These are phyloP conservation scores for Nyctibius bracteatus DNA, from an alignment of 2,113 vertebrate genomes.

Conservation along the genomic window DNA sequence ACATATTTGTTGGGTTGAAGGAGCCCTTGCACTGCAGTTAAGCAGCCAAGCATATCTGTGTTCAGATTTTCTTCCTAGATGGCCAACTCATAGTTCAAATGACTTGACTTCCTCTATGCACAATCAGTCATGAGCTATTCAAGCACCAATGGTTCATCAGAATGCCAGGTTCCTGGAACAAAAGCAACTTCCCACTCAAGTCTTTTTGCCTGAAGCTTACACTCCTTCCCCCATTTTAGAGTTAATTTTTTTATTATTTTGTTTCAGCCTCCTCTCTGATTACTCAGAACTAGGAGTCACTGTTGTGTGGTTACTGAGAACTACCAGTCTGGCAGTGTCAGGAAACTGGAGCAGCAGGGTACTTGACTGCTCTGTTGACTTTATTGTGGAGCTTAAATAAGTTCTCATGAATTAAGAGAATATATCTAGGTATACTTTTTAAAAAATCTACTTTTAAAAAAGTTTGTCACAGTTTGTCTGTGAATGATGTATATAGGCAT, in stretches of 20 bases:
- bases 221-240: neutral
- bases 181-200: neutral
- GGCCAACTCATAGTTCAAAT: neutral
- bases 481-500: neutral
- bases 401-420: neutral
- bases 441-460: neutral
- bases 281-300: neutral
- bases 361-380: neutral
- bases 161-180: neutral
- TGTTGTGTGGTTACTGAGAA: neutral
- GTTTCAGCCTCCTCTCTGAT: neutral
- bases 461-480: neutral
- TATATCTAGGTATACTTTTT: neutral
- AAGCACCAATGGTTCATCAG: neutral
- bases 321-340: neutral
- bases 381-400: neutral
- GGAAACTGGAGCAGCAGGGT: neutral
- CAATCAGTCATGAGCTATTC: neutral
- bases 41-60: rapidly evolving
- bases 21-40: neutral
- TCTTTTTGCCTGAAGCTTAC: neutral
- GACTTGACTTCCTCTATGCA: neutral
- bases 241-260: neutral
- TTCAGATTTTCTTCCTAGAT: neutral
- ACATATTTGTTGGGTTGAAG: neutral